Evolutionary conservation across 2,888 invertebrate genomes (phyloP).

Genomic region (Brenthis hecate): DNA sequence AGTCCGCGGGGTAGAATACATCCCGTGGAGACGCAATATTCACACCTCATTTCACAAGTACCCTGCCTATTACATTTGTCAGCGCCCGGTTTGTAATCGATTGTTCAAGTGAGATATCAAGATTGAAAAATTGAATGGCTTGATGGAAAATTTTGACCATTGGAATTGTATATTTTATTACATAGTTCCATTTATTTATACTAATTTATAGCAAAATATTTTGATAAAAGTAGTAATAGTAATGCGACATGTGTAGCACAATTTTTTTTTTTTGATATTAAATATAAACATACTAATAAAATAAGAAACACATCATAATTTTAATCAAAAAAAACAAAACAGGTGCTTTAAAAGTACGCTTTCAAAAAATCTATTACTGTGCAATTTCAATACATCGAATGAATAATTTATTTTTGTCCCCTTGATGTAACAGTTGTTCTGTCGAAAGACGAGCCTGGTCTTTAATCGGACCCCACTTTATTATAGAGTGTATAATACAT

Average conservation of each 20-base stretch:
- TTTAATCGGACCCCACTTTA: slow-evolving; percentile 75
- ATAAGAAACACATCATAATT: slow-evolving; percentile 6
- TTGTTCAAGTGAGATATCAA: slow-evolving; percentile 14
- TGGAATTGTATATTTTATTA: no score
- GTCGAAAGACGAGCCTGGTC: slow-evolving; percentile 74
- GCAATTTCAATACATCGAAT: slow-evolving; percentile 75
- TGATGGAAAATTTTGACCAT: not conserved
- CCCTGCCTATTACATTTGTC: slow-evolving; percentile 70
- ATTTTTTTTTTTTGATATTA: not conserved
- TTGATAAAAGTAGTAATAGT: no score
- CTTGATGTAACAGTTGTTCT: slow-evolving; percentile 69
- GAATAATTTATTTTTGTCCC: slow-evolving; percentile 72
- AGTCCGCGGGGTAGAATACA: slow-evolving; percentile 46
- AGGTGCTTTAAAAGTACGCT: slow-evolving; percentile 57
- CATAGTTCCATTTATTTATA: no score
- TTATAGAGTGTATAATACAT: slow-evolving; percentile 50
- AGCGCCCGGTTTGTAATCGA: slow-evolving; percentile 46
- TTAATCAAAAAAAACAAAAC: slow-evolving; percentile 53
- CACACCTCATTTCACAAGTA: slow-evolving; percentile 80
- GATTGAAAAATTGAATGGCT: not conserved
- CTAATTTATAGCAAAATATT: no score
- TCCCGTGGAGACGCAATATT: slow-evolving; percentile 78
- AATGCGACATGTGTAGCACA: no score
- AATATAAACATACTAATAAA: not conserved
- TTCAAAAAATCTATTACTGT: slow-evolving; percentile 68